phyloP scores from a whole-genome alignment of 2,113 vertebrate genomes.

The Sterrhoptilus dennistouni region DNA sequence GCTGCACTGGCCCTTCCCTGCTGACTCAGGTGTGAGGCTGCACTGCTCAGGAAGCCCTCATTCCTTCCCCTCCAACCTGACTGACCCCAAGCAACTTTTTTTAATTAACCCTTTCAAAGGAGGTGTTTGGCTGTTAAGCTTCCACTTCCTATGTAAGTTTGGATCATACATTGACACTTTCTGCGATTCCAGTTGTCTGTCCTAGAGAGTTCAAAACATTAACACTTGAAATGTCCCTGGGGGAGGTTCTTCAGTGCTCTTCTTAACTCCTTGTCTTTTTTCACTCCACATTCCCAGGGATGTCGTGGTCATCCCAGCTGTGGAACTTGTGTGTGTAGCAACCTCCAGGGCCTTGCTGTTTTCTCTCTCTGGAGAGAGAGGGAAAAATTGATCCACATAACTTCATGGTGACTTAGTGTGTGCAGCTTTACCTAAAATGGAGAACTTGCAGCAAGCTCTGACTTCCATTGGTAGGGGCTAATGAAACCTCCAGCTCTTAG shows the following conservation, averaged over 20 bases:
- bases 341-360: neutral
- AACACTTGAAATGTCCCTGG: neutral
- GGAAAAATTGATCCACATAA: slow-evolving; percentile 10
- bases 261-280: neutral
- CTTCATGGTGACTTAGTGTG: slow-evolving; percentile 27
- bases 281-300: neutral
- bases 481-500: neutral
- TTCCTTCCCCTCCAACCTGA: neutral
- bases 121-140: neutral
- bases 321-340: neutral
- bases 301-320: neutral
- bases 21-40: neutral
- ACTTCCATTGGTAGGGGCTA: neutral
- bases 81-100: neutral
- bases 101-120: neutral
- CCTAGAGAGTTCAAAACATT: neutral
- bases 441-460: slow-evolving; percentile 17
- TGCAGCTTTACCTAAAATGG: slow-evolving; percentile 65
- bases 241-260: neutral
- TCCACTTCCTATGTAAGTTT: neutral
- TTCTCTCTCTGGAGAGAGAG: neutral
- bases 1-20: neutral
- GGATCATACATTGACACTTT: neutral
- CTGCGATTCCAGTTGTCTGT: neutral
- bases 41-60: neutral